Percentiles rank a stretch among this genome's conserved stretches.
Conservation (phyloP, 2,888 invertebrate genomes). For the Terebella lapidaria region DNA sequence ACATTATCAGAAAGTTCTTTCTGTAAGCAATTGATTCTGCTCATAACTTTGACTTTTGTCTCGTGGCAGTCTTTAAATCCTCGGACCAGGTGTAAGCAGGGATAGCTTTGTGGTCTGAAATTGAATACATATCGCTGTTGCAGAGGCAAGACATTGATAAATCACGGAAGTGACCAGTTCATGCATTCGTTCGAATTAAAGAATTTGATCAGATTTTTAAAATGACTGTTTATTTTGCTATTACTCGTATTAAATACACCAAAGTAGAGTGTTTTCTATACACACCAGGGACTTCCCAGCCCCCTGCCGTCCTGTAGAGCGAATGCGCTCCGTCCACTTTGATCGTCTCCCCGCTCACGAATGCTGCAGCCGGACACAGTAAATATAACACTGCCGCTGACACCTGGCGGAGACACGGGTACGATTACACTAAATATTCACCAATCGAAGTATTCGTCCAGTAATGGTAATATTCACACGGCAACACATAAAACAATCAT, state of each 20-base stretch:
- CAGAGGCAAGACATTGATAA: no score
- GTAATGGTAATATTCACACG: not conserved
- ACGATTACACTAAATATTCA: not conserved
- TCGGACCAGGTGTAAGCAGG: slow-evolving; percentile 21
- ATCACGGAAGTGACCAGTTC: no score
- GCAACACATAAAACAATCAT: not conserved
- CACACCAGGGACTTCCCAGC: slow-evolving; percentile 36
- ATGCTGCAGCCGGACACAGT: slow-evolving; percentile 55
- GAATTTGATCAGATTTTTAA: no score
- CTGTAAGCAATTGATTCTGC: not conserved
- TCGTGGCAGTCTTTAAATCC: slow-evolving; percentile 6
- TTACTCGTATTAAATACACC: not conserved
- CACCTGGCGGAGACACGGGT: slow-evolving; percentile 34
- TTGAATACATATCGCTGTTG: not conserved
- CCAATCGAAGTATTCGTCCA: not conserved
- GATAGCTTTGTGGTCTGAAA: slow-evolving; percentile 18
- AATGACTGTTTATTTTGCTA: not conserved
- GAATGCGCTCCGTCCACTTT: slow-evolving; percentile 55
- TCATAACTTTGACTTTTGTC: not conserved
- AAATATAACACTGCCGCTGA: slow-evolving; percentile 56
- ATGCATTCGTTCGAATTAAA: no score
- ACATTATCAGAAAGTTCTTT: no score
- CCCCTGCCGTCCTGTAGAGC: slow-evolving; percentile 36
- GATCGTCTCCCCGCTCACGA: slow-evolving; percentile 54
- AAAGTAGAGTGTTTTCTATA: not conserved